Base-by-base conservation (phyloP, 2,113 vertebrate species). In the Gorsachius goisagi region DNA sequence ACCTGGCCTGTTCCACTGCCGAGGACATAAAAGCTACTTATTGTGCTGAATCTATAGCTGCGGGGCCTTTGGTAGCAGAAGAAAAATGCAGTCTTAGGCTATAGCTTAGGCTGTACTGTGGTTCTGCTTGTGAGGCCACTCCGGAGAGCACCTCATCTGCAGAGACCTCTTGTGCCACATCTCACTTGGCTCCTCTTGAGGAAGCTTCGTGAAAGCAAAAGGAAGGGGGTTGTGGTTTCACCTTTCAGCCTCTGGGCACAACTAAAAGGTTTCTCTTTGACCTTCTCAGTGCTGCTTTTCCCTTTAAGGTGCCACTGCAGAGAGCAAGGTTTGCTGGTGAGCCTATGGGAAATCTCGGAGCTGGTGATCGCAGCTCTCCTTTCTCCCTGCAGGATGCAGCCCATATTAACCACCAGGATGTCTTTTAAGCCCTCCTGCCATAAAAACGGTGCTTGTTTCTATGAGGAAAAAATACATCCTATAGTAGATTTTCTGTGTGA, bases 11-110 rank as follows among this genome's bases (percentile, higher is more conserved):
- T 20, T 73, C 47, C 2, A 6, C 72, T 39, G 11, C 3, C 0
- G 9, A 71, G 35, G 47, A 32, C 24, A 28, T 22, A 23, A 56
- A 84, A 77, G 18, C 39, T 30, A 0, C 7, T 28, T 15, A 1
- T 1, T 1, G n/a, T 56, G 47, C 5, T 4, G 4, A 7, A 6
- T 53, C 9, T 56, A 3, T 15, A 9, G 24, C 30, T 2, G 35
- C 56, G 23, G 2, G 4, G 44, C 14, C 6, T 66, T 80, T 84
- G 14, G 3, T 11, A 6, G 52, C 1, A 33, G 90, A 78, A 53
- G 30, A 18, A 86, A 63, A 82, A 28, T 15, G 26, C 4, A 5
- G 5, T 44, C n/a, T 20, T 22, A 49, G 55, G 55, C 28, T 5
- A 20, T 6, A 24, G 15, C 13, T 44, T 35, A 7, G 22, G 4